These are phyloP conservation scores for Metridium senile DNA, from an alignment of 92 coral and sea anemone genomes.

Conservation along the genomic window DNA sequence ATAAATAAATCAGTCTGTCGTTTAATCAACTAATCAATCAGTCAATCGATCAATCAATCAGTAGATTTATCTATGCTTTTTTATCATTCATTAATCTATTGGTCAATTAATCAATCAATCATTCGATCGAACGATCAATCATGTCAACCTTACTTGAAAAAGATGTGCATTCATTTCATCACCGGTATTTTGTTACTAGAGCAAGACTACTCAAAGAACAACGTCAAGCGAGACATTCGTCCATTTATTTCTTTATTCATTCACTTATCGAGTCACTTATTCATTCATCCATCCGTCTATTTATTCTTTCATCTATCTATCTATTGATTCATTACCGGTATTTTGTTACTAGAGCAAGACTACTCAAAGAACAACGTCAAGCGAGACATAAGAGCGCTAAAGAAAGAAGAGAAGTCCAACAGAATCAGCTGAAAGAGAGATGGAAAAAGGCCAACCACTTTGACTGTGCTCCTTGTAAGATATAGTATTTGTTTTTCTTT, in stretches of 20 bases:
- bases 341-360: conserved; percentile 37
- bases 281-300: not conserved
- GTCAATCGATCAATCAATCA: too few species aligned
- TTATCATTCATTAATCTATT: too few species aligned
- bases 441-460: conserved; percentile 52
- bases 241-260: too few species aligned
- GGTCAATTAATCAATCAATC: too few species aligned
- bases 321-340: not conserved
- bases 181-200: conserved; percentile 23
- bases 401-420: conserved; percentile 52
- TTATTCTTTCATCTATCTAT: too few species aligned
- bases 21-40: not conserved
- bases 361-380: conserved; percentile 63
- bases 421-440: conserved; percentile 38
- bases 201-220: conserved; percentile 61
- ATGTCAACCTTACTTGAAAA: too few species aligned
- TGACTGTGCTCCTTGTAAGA: conserved; percentile 41
- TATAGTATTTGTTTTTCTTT: not conserved
- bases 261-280: too few species aligned
- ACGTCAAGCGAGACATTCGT: conserved; percentile 63
- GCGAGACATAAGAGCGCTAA: conserved; percentile 69
- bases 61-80: too few species aligned
- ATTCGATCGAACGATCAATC: not conserved
- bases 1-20: not conserved
- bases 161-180: too few species aligned